A percentile compares a stretch with the other conserved stretches of the same genome.
phyloP scores from a whole-genome alignment of 2,888 invertebrate species.

The Nycteola revayana region DNA sequence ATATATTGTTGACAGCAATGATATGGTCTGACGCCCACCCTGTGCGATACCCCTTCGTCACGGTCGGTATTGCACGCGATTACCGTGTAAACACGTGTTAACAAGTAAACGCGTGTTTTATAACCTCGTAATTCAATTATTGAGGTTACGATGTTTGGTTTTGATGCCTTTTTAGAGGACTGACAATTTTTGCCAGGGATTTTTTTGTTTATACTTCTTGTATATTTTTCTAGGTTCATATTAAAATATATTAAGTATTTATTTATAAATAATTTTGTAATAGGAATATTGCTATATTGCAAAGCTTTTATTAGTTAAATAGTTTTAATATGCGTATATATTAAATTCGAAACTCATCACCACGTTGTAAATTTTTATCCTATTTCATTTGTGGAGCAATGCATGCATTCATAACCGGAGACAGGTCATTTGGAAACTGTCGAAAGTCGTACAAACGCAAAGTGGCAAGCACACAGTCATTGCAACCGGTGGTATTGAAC shows the following conservation, averaged over 20 bases:
- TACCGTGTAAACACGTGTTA: slow-evolving; percentile 48
- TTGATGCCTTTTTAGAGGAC: slow-evolving; percentile 1
- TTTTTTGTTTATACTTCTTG: no score
- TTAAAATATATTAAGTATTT: no score
- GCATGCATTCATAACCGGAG: slow-evolving; percentile 20
- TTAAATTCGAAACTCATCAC: no score
- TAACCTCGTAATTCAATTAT: slow-evolving; percentile 30
- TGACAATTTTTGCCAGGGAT: no score
- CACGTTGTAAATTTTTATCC: no score
- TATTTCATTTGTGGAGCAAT: no score
- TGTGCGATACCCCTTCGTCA: slow-evolving; percentile 44
- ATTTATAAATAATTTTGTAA: no score
- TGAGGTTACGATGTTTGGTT: slow-evolving; percentile 11
- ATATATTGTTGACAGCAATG: slow-evolving; percentile 26
- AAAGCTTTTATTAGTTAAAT: no score
- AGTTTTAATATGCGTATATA: no score
- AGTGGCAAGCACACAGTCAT: slow-evolving; percentile 63
- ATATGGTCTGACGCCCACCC: slow-evolving; percentile 38
- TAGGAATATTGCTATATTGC: no score
- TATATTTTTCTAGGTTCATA: no score
- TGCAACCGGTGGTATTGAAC: slow-evolving; percentile 56
- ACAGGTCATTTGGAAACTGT: slow-evolving; percentile 28
- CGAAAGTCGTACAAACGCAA: slow-evolving; percentile 36
- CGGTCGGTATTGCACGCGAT: slow-evolving; percentile 63
- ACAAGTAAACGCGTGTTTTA: slow-evolving; percentile 25